A percentile compares a stretch with the other conserved stretches of the same genome.
Conservation (phyloP, 2,888 invertebrate species). For the Cephus rjabovi region DNA sequence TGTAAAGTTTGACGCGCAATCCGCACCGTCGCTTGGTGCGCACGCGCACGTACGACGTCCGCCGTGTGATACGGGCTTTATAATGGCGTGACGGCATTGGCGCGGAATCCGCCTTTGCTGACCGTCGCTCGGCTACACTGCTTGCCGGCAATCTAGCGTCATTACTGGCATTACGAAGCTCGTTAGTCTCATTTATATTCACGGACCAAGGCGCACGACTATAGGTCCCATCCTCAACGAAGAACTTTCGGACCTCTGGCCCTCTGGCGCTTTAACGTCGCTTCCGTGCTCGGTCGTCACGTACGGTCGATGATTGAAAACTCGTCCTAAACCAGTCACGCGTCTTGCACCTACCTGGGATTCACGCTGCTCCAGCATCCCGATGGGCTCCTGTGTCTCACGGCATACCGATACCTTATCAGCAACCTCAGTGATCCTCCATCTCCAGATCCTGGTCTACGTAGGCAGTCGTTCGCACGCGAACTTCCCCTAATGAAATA, state of each 20-base stretch:
- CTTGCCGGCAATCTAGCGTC: slow-evolving; percentile 60
- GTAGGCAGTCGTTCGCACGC: too few species aligned
- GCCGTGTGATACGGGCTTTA: slow-evolving; percentile 1
- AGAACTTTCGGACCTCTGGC: slow-evolving; percentile 2
- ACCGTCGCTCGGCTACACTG: slow-evolving; percentile 41
- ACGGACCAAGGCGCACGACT: slow-evolving; percentile 36
- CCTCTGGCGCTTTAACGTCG: not conserved
- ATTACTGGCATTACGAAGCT: slow-evolving; percentile 64
- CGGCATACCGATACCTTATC: too few species aligned
- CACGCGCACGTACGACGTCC: not conserved
- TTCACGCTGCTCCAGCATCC: too few species aligned
- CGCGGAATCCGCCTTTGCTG: slow-evolving; percentile 50
- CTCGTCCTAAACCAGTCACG: too few species aligned
- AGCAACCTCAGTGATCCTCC: too few species aligned
- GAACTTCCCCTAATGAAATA: too few species aligned
- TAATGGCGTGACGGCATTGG: slow-evolving; percentile 42
- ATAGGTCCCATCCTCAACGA: not conserved
- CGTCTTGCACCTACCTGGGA: too few species aligned
- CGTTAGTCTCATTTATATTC: slow-evolving; percentile 66
- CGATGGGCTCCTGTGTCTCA: too few species aligned
- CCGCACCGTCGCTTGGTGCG: not conserved
- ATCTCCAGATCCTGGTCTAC: too few species aligned
- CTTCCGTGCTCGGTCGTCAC: too few species aligned
- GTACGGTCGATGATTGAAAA: too few species aligned
- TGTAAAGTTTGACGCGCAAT: not conserved